These are phyloP conservation scores for Microdon myrmicae DNA, from an alignment of 2,888 invertebrate species.

Conservation along the genomic window DNA sequence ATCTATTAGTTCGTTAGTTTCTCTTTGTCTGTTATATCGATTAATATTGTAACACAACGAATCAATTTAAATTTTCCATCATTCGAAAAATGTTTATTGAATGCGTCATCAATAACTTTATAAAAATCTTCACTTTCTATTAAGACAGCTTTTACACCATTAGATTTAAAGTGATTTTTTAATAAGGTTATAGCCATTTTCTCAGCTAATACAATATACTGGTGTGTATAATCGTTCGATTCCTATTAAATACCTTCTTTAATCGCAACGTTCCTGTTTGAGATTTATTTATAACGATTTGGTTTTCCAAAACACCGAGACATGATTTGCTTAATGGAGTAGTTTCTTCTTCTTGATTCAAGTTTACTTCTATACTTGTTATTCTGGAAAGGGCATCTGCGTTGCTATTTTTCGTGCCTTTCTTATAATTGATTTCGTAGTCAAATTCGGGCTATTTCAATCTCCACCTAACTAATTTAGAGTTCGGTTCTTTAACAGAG, in stretches of 20 bases:
- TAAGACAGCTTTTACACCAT: constrained; percentile 18
- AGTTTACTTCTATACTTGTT: background rate
- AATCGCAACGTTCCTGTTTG: constrained; percentile 27
- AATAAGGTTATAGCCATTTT: constrained; percentile 12
- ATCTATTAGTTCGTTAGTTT: constrained; percentile 23
- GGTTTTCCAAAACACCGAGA: constrained; percentile 13
- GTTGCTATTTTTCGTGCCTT: constrained; percentile 30
- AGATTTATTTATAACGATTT: constrained; percentile 6
- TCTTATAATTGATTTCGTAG: constrained; percentile 54
- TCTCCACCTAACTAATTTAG: constrained; percentile 56
- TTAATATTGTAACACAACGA: constrained; percentile 1
- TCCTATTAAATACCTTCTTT: constrained; percentile 15
- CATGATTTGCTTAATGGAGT: constrained; percentile 1
- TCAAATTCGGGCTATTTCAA: constrained; percentile 56
- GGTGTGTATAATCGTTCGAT: constrained; percentile 17
- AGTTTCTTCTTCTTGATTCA: background rate
- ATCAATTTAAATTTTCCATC: constrained; percentile 9
- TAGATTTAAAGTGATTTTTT: constrained; percentile 25
- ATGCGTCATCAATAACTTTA: constrained; percentile 4
- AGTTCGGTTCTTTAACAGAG: constrained; percentile 54
- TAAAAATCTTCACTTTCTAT: constrained; percentile 17
- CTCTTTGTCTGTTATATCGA: constrained; percentile 22
- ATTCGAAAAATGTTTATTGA: constrained; percentile 5
- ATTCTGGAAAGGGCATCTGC: constrained; percentile 30
- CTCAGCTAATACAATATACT: constrained; percentile 2